A percentile compares a stretch with the other conserved stretches of the same genome.
Conservation (phyloP, 2,113 vertebrate species). For the Vimba vimba region DNA sequence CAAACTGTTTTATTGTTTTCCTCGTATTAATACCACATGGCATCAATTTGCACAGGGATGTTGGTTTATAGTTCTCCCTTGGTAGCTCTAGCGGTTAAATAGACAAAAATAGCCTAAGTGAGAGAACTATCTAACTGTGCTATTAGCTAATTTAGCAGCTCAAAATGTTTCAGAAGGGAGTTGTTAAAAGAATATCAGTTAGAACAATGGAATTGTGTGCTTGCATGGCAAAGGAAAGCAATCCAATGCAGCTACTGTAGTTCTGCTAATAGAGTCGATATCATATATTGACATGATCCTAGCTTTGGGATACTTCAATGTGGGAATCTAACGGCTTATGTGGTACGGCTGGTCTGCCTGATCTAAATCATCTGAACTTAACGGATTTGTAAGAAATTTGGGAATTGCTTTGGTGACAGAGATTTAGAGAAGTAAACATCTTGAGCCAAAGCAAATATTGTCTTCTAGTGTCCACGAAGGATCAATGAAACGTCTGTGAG, state of each 20-base stretch:
- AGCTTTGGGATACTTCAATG: background rate
- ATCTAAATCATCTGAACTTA: background rate
- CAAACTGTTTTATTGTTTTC: conserved; percentile 84
- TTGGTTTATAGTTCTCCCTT: conserved; percentile 72
- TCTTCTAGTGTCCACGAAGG: background rate
- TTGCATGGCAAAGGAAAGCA: background rate
- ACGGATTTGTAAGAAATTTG: background rate
- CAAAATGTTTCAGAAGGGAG: conserved; percentile 36
- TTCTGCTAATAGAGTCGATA: background rate
- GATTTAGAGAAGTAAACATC: background rate
- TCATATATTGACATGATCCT: background rate
- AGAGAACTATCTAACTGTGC: conserved; percentile 25
- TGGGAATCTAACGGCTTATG: background rate
- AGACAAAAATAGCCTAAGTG: conserved; percentile 43
- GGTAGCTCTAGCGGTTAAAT: conserved; percentile 46
- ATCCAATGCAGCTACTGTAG: background rate
- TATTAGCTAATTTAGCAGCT: conserved; percentile 26
- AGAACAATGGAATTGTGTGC: background rate
- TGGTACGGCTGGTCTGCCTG: background rate
- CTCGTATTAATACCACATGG: conserved; percentile 85
- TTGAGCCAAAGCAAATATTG: background rate
- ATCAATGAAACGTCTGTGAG: background rate
- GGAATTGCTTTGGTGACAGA: background rate
- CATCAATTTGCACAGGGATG: conserved; percentile 83
- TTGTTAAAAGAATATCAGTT: background rate